These are phyloP conservation scores for Euplagia quadripunctaria DNA, from an alignment of 2,888 invertebrate species.

Conservation along the genomic window DNA sequence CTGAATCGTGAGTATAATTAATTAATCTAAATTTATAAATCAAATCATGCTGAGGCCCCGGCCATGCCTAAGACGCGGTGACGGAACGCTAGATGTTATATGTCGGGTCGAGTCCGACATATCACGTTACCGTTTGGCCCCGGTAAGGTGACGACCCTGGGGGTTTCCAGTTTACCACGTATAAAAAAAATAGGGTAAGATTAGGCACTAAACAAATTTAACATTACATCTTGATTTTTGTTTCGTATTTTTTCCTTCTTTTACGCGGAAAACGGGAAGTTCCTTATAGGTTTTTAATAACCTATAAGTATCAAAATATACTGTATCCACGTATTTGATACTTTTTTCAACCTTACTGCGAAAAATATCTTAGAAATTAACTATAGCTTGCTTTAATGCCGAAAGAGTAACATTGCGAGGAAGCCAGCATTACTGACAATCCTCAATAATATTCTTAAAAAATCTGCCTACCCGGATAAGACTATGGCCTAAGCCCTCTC, in stretches of 20 bases:
- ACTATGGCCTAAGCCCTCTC: no score
- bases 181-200: not conserved
- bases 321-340: not conserved
- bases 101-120: no score
- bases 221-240: not conserved
- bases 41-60: not conserved
- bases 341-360: not conserved
- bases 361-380: no score
- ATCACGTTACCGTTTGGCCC: no score
- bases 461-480: no score
- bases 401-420: not conserved
- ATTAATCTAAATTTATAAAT: not conserved
- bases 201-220: not conserved
- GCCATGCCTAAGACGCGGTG: no score
- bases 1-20: not conserved
- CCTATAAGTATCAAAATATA: not conserved
- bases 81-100: no score
- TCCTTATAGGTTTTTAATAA: not conserved
- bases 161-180: no score
- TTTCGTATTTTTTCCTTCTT: not conserved
- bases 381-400: not conserved
- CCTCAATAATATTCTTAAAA: not conserved
- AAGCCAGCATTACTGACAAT: not conserved
- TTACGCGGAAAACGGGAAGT: not conserved
- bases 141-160: no score